Conservation (phyloP, 2,797 vertebrate genomes). For the Salarias fasciatus region DNA sequence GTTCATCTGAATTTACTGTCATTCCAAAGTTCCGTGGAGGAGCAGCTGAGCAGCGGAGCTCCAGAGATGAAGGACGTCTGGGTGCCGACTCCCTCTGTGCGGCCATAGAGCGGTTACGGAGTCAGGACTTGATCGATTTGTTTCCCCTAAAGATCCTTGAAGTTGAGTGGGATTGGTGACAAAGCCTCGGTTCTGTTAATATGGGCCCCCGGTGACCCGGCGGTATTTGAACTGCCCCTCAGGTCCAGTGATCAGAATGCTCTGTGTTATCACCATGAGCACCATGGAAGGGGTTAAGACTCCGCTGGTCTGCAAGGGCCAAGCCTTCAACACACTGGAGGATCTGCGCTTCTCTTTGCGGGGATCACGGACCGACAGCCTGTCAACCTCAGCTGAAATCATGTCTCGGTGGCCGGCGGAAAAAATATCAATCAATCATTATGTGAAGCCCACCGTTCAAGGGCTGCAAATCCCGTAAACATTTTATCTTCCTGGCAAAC, state of each 20-base stretch:
- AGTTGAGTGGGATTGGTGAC: conserved; percentile 77
- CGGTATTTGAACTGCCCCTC: conserved; percentile 77
- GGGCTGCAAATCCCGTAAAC: conserved; percentile 60
- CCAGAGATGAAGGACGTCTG: conserved; percentile 15
- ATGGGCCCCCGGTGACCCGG: conserved; percentile 73
- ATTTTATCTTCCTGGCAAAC: conserved; percentile 42
- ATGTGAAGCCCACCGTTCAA: conserved; percentile 50
- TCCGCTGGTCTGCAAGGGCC: conserved; percentile 66
- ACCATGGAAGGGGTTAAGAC: conserved; percentile 73
- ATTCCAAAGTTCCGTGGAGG: neutral
- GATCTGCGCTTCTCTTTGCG: conserved; percentile 70
- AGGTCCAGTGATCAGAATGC: conserved; percentile 71
- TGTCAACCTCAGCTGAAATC: conserved; percentile 67
- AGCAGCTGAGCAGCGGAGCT: conserved; percentile 6
- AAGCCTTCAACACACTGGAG: conserved; percentile 71
- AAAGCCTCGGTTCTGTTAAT: conserved; percentile 80
- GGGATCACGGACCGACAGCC: conserved; percentile 66
- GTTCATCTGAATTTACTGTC: neutral
- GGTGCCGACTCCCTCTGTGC: conserved; percentile 6
- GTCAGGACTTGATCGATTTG: conserved; percentile 77
- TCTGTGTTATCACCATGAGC: conserved; percentile 60
- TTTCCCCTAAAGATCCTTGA: conserved; percentile 76
- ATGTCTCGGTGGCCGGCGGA: conserved; percentile 56
- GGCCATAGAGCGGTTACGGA: conserved; percentile 58
- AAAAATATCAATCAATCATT: conserved; percentile 58